These are phyloP conservation scores for Leptinotarsa rubiginosa DNA, from an alignment of 2,888 invertebrate species.

Conservation along the genomic window DNA sequence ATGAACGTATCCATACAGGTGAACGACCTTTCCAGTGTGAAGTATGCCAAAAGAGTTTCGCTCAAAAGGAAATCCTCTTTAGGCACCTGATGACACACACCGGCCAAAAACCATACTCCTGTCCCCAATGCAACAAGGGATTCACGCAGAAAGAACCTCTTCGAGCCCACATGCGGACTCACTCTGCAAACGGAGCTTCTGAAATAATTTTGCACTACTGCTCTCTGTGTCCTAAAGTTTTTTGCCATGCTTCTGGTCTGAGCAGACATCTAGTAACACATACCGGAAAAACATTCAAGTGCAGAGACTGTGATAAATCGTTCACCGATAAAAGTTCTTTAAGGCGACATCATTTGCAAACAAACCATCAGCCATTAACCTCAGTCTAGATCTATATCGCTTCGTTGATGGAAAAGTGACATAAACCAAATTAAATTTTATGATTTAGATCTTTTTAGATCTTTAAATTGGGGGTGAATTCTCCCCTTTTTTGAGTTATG, in stretches of 20 bases:
- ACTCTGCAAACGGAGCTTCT: slow-evolving; percentile 70
- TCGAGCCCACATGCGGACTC: slow-evolving; percentile 72
- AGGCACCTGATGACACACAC: slow-evolving; percentile 72
- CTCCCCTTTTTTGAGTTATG: too few species aligned
- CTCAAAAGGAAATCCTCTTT: slow-evolving; percentile 79
- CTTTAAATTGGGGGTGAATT: too few species aligned
- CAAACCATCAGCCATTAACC: slow-evolving; percentile 56
- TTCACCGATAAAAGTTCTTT: slow-evolving; percentile 82
- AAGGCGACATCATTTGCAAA: slow-evolving; percentile 70
- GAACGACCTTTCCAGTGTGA: slow-evolving; percentile 70
- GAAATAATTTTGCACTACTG: slow-evolving; percentile 76
- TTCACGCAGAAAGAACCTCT: slow-evolving; percentile 81
- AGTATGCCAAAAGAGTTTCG: slow-evolving; percentile 74
- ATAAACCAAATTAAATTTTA: too few species aligned
- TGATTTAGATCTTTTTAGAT: too few species aligned
- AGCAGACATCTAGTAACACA: slow-evolving; percentile 77
- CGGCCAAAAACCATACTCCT: slow-evolving; percentile 75
- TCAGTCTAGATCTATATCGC: not conserved
- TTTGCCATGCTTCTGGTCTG: slow-evolving; percentile 74
- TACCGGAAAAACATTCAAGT: slow-evolving; percentile 74
- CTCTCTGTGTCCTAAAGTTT: slow-evolving; percentile 74
- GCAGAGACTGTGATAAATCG: slow-evolving; percentile 74
- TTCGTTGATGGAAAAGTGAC: too few species aligned
- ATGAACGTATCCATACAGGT: slow-evolving; percentile 77
- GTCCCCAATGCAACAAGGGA: slow-evolving; percentile 73